Conservation (phyloP, 2,888 invertebrate species). For the Euclidia mi region DNA sequence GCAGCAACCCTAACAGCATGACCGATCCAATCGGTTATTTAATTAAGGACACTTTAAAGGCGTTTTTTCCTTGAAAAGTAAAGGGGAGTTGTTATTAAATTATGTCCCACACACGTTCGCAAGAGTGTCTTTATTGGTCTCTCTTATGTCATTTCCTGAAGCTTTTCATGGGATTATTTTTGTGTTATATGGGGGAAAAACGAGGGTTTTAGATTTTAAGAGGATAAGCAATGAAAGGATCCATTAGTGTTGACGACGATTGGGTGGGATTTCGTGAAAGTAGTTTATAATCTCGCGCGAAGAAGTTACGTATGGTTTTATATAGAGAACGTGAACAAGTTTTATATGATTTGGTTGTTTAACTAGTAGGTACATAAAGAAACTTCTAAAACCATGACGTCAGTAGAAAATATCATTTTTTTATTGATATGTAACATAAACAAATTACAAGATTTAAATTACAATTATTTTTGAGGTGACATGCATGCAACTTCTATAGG, state of each 20-base stretch:
- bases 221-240: slow-evolving; percentile 25
- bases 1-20: slow-evolving; percentile 33
- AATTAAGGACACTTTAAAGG: slow-evolving; percentile 60
- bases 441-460: too few species aligned
- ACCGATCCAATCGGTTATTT: slow-evolving; percentile 50
- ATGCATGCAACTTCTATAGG: too few species aligned
- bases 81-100: slow-evolving; percentile 71
- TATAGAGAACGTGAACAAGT: too few species aligned
- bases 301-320: too few species aligned
- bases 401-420: too few species aligned
- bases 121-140: slow-evolving; percentile 64
- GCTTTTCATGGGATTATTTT: slow-evolving; percentile 44
- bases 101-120: slow-evolving; percentile 67
- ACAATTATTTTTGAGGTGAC: too few species aligned
- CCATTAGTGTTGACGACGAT: slow-evolving; percentile 43
- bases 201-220: slow-evolving; percentile 30
- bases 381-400: too few species aligned
- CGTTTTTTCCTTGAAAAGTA: slow-evolving; percentile 46
- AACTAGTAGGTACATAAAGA: too few species aligned
- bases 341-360: too few species aligned
- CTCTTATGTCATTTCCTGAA: slow-evolving; percentile 53
- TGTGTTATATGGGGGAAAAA: slow-evolving; percentile 33
- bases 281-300: too few species aligned
- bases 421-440: too few species aligned
- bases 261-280: slow-evolving; percentile 16